Evolutionary conservation across 1,140 invertebrate species (phyloP).

Genomic region (Drosophila ohnishii): DNA sequence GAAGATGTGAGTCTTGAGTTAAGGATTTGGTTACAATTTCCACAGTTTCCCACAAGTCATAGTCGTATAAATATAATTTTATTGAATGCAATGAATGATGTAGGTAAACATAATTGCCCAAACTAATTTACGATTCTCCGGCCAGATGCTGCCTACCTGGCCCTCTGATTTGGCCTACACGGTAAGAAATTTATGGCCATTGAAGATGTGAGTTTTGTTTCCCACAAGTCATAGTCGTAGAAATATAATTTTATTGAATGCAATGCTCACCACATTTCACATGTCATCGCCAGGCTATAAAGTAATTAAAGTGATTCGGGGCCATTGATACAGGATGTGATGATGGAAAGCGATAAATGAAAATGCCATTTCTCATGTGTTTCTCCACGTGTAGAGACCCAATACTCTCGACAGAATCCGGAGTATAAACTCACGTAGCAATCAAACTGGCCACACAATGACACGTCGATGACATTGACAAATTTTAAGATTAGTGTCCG

Average conservation of each 20-base stretch:
- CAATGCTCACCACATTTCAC: background rate
- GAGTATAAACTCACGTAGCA: slow-evolving; percentile 32
- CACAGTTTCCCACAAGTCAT: too few relatives aligned
- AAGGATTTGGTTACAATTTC: background rate
- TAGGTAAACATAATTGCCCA: slow-evolving; percentile 72
- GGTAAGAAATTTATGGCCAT: background rate
- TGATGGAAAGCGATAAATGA: slow-evolving; percentile 2
- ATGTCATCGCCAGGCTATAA: background rate
- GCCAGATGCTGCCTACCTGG: slow-evolving; percentile 17
- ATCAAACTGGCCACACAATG: slow-evolving; percentile 31
- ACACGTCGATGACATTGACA: slow-evolving; percentile 51
- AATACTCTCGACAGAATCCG: slow-evolving; percentile 11
- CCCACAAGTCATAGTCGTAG: too few relatives aligned
- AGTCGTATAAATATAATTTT: too few relatives aligned
- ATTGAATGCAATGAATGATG: slow-evolving; percentile 25
- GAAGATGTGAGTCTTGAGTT: too few relatives aligned
- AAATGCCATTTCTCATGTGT: background rate
- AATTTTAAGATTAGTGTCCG: slow-evolving; percentile 64
- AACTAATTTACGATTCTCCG: slow-evolving; percentile 62
- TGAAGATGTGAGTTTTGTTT: too few relatives aligned
- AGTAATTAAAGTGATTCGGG: background rate
- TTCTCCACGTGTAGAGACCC: slow-evolving; percentile 15
- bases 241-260: background rate
- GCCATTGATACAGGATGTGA: background rate
- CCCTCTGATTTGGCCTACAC: slow-evolving; percentile 28